phyloP scores from a whole-genome alignment of 2,888 invertebrate species.

The Mythimna impura region DNA sequence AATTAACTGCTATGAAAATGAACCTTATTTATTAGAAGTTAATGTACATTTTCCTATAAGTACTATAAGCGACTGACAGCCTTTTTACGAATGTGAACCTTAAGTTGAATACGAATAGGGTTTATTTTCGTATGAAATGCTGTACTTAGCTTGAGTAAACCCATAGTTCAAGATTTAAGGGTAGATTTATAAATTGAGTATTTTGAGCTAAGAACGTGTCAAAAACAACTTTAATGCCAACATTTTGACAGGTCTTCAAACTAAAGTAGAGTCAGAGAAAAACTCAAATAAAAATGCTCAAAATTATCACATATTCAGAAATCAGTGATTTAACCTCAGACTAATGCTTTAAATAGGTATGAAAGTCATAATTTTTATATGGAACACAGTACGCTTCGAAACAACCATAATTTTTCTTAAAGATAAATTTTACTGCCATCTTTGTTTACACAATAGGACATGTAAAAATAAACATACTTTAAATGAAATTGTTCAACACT shows the following conservation, averaged over 20 bases:
- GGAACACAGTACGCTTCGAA: background rate
- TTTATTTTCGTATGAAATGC: background rate
- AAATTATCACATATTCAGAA: too few relatives aligned
- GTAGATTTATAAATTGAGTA: too few relatives aligned
- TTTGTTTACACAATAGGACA: slow-evolving; percentile 25
- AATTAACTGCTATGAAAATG: background rate
- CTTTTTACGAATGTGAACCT: background rate
- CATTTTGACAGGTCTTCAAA: too few relatives aligned
- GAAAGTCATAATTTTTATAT: background rate
- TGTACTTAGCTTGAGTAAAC: background rate
- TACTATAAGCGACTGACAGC: background rate
- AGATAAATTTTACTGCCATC: background rate
- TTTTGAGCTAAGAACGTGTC: too few relatives aligned
- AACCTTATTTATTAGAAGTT: background rate
- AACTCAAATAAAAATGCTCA: too few relatives aligned
- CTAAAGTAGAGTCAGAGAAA: too few relatives aligned
- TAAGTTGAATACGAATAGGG: background rate
- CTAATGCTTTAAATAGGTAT: too few relatives aligned
- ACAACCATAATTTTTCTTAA: too few relatives aligned
- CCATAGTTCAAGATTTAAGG: too few relatives aligned
- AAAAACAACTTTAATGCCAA: too few relatives aligned
- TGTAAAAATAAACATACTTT: slow-evolving; percentile 16
- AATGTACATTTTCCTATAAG: background rate
- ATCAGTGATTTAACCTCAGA: too few relatives aligned
- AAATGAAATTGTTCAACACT: slow-evolving; percentile 77